Evolutionary conservation across 2,113 vertebrate species (phyloP).

Genomic region (Lamprotornis superbus): DNA sequence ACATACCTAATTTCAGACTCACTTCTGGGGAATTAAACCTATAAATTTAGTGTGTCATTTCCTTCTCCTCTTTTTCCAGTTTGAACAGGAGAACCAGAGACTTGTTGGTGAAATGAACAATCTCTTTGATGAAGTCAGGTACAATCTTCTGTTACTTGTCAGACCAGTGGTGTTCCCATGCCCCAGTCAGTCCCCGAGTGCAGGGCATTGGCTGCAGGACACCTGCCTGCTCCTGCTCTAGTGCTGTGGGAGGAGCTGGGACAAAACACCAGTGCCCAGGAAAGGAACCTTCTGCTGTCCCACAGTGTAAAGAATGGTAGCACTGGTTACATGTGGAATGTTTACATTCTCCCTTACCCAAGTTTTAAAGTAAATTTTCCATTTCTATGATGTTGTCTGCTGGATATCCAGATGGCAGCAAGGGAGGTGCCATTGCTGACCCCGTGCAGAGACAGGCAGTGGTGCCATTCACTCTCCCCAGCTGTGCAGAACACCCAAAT

Average conservation of each 20-base stretch:
- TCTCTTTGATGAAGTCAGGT: conserved; percentile 97
- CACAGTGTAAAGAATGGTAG: not conserved
- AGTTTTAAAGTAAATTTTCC: not conserved
- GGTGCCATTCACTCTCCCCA: not conserved
- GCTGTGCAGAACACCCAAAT: not conserved
- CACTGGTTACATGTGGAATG: not conserved
- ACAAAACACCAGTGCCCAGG: rapidly evolving
- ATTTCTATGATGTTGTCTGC: rapidly evolving
- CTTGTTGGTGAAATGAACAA: conserved; percentile 95
- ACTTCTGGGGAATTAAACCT: not conserved
- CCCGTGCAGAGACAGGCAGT: not conserved
- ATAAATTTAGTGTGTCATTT: not conserved
- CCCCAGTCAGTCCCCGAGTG: not conserved
- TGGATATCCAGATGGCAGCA: rapidly evolving
- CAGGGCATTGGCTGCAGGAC: not conserved
- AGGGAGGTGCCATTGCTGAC: not conserved
- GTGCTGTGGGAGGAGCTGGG: not conserved
- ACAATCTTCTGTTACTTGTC: not conserved
- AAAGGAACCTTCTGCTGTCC: rapidly evolving
- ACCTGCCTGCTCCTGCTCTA: rapidly evolving
- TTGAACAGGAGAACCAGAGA: conserved; percentile 96
- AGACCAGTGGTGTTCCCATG: rapidly evolving
- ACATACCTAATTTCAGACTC: not conserved
- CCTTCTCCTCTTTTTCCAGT: conserved; percentile 72
- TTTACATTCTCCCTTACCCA: not conserved